phyloP scores from a whole-genome alignment of 1,140 invertebrate species.

The Rhopalosiphum maidis region DNA sequence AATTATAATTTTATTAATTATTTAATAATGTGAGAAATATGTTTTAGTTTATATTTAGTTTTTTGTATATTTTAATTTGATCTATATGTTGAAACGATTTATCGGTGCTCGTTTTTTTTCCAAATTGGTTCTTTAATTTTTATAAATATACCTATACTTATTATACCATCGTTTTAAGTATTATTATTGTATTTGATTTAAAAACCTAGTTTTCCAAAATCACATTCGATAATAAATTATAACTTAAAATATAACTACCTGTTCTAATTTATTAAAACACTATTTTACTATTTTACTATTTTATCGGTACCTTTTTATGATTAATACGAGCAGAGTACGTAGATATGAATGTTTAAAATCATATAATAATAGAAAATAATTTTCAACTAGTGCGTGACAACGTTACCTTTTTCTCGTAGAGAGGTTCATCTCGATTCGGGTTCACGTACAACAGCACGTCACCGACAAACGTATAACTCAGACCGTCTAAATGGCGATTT shows the following conservation, averaged over 20 bases:
- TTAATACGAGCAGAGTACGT: neutral
- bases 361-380: neutral
- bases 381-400: neutral
- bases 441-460: constrained; percentile 88
- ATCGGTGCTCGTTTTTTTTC: neutral
- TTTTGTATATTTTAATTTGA: neutral
- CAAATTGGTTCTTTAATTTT: neutral
- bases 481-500: constrained; percentile 73
- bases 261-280: neutral
- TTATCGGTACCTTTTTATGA: neutral
- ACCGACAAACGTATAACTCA: constrained; percentile 87
- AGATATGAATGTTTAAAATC: neutral
- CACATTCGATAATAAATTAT: too few relatives aligned
- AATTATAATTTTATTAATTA: neutral
- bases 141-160: neutral
- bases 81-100: neutral
- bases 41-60: neutral
- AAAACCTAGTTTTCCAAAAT: neutral
- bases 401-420: constrained; percentile 73
- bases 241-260: too few relatives aligned
- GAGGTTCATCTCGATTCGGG: constrained; percentile 76
- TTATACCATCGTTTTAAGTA: neutral
- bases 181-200: neutral
- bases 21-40: too few relatives aligned
- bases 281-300: neutral